Evolutionary conservation across 2,113 vertebrate genomes (phyloP).

Genomic region (Hassar affinis): DNA sequence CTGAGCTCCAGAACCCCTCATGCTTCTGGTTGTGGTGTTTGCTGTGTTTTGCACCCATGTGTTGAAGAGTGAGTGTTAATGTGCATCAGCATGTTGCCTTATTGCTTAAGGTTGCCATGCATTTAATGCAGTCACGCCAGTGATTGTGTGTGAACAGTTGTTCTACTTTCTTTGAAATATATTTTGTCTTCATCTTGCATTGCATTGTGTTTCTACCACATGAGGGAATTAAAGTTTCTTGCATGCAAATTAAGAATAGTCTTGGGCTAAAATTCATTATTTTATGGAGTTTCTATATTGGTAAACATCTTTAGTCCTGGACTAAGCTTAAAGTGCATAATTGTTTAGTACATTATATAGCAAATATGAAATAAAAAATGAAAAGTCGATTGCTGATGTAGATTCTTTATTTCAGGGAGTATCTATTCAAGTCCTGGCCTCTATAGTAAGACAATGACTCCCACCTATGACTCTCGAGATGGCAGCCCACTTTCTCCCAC

Average conservation of each 20-base stretch:
- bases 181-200: not conserved
- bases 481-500: conserved; percentile 96
- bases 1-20: conserved; percentile 17
- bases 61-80: conserved; percentile 35
- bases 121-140: conserved; percentile 28
- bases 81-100: conserved; percentile 42
- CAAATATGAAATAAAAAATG: not conserved
- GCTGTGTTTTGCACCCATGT: conserved; percentile 53
- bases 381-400: conserved; percentile 36
- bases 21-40: conserved; percentile 58
- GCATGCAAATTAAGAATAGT: conserved; percentile 10
- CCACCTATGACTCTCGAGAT: conserved; percentile 94
- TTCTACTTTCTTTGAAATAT: not conserved
- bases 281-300: not conserved
- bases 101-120: conserved; percentile 36
- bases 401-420: conserved; percentile 82
- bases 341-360: too few relatives aligned
- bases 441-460: conserved; percentile 99
- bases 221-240: not conserved
- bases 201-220: not conserved
- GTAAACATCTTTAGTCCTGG: not conserved
- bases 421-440: conserved; percentile 98
- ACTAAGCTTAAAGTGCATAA: not conserved
- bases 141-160: conserved; percentile 18
- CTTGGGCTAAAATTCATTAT: not conserved